Evolutionary conservation across 64 coral and sea anemone genomes (phyloP).

Genomic region (Montipora sp.): DNA sequence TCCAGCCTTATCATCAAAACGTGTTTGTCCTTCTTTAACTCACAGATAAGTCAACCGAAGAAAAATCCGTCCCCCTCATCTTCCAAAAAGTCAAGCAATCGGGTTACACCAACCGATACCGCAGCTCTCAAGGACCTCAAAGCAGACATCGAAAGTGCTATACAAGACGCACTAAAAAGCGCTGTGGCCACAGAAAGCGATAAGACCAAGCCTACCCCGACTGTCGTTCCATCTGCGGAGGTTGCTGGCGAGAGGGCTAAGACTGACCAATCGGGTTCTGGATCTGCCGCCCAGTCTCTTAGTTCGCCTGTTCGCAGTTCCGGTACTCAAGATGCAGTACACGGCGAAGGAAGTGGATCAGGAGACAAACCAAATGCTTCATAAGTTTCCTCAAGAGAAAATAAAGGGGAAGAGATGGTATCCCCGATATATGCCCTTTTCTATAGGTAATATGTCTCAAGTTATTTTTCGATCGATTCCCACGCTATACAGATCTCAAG

Average conservation of each 20-base stretch:
- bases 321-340: conserved; percentile 1
- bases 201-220: not conserved
- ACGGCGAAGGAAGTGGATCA: conserved; percentile 28
- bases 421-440: no score
- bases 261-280: conserved; percentile 24
- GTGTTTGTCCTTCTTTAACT: not conserved
- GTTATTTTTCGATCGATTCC: no score
- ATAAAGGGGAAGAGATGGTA: not conserved
- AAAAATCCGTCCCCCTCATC: not conserved
- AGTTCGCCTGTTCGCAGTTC: not conserved
- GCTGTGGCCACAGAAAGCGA: not conserved
- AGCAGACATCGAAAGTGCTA: conserved; percentile 66
- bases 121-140: conserved; percentile 56
- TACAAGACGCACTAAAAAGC: conserved; percentile 54
- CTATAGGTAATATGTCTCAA: no score
- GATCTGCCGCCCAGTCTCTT: conserved; percentile 18
- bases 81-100: not conserved
- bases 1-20: not conserved
- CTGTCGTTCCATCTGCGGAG: not conserved
- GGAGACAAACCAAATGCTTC: conserved; percentile 6
- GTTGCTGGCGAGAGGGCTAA: conserved; percentile 14
- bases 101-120: not conserved
- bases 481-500: no score
- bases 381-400: not conserved
- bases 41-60: not conserved